A percentile compares a stretch with the other conserved stretches of the same genome.
These are phyloP conservation scores for Cotesia typhae DNA, from an alignment of 1,140 invertebrate genomes.

Conservation along the genomic window DNA sequence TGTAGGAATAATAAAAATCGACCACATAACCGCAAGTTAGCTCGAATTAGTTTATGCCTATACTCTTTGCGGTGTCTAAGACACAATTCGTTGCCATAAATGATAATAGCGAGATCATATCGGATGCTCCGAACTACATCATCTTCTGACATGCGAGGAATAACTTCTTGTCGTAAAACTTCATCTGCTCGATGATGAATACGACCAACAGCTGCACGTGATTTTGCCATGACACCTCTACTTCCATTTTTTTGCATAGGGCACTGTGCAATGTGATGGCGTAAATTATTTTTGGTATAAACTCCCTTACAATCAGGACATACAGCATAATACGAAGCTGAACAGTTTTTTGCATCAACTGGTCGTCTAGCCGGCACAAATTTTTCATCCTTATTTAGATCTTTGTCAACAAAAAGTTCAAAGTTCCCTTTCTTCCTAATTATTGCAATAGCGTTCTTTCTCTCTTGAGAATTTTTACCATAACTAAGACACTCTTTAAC, in stretches of 20 bases:
- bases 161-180: slow-evolving; percentile 19
- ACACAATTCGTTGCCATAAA: slow-evolving; percentile 37
- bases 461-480: slow-evolving; percentile 11
- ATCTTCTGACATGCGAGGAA: slow-evolving; percentile 35
- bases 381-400: slow-evolving; percentile 33
- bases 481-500: slow-evolving; percentile 15
- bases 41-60: slow-evolving; percentile 37
- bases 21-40: slow-evolving; percentile 30
- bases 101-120: slow-evolving; percentile 36
- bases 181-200: slow-evolving; percentile 18
- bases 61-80: slow-evolving; percentile 8
- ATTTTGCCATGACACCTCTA: slow-evolving; percentile 5
- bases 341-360: neutral
- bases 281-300: slow-evolving; percentile 25
- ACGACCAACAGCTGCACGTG: slow-evolving; percentile 11
- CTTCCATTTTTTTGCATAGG: neutral
- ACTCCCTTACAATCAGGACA: slow-evolving; percentile 31
- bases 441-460: neutral
- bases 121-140: slow-evolving; percentile 25
- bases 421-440: slow-evolving; percentile 34
- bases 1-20: slow-evolving; percentile 52
- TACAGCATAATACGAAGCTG: slow-evolving; percentile 5
- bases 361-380: slow-evolving; percentile 28
- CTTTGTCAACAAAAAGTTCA: slow-evolving; percentile 14
- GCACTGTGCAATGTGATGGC: slow-evolving; percentile 29